Percentiles rank a stretch among this genome's conserved stretches.
Evolutionary conservation across 2,797 vertebrate species (phyloP).

Genomic region (Ctenopoma multispine): DNA sequence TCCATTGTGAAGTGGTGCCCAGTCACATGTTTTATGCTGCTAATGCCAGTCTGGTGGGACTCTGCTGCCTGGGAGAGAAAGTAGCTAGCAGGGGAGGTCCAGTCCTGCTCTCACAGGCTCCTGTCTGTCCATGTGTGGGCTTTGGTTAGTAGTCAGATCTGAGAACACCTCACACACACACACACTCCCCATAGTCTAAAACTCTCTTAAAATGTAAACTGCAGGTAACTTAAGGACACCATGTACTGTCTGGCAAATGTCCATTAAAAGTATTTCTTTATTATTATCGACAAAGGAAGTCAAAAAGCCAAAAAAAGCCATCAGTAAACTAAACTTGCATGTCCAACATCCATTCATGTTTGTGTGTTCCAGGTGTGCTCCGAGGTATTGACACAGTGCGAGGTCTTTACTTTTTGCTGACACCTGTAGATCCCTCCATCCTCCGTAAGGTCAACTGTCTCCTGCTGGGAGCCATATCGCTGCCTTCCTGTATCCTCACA

Average conservation of each 20-base stretch:
- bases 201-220: no score
- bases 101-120: slow-evolving; percentile 89
- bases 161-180: no score
- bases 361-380: slow-evolving; percentile 86
- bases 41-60: slow-evolving; percentile 92
- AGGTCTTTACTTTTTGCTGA: slow-evolving; percentile 91
- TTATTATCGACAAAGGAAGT: not conserved
- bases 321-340: not conserved
- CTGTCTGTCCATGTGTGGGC: slow-evolving; percentile 92
- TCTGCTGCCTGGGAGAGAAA: slow-evolving; percentile 90
- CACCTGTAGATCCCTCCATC: slow-evolving; percentile 85
- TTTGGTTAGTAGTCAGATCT: slow-evolving; percentile 85
- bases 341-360: not conserved
- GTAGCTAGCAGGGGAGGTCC: slow-evolving; percentile 85
- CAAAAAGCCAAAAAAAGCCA: not conserved
- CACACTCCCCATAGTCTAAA: no score
- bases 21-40: slow-evolving; percentile 89
- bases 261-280: no score
- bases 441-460: slow-evolving; percentile 93
- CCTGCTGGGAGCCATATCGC: slow-evolving; percentile 87
- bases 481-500: slow-evolving; percentile 89
- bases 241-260: no score
- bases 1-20: slow-evolving; percentile 89
- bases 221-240: no score
- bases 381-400: slow-evolving; percentile 90